These are phyloP conservation scores for Scaptomyza polygonia DNA, from an alignment of 2,888 invertebrate species.

Conservation along the genomic window DNA sequence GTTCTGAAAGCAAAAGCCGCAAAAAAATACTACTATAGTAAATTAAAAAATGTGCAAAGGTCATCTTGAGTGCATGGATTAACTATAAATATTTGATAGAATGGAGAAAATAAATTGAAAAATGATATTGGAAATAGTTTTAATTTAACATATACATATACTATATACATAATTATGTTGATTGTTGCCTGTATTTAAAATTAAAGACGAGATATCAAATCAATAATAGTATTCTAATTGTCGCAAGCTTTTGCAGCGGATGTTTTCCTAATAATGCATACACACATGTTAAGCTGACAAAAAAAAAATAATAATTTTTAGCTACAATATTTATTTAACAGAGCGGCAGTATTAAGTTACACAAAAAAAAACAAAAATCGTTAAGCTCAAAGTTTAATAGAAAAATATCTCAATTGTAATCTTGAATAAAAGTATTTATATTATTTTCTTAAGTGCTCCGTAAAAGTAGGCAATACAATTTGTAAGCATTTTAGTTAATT, in stretches of 20 bases:
- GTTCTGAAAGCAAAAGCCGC: constrained; percentile 26
- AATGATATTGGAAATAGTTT: constrained; percentile 31
- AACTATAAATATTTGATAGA: constrained; percentile 35
- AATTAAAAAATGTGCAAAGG: constrained; percentile 14
- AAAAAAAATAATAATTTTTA: constrained; percentile 13
- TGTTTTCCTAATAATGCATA: constrained; percentile 46
- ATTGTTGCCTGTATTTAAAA: constrained; percentile 70
- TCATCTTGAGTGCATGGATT: constrained; percentile 17
- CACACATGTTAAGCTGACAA: constrained; percentile 24
- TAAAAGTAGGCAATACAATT: neutral
- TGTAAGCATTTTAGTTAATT: neutral
- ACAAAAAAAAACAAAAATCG: neutral
- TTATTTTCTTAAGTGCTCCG: neutral
- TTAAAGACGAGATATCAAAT: constrained; percentile 53
- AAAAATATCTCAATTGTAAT: neutral
- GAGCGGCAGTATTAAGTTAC: constrained; percentile 11
- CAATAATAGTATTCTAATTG: constrained; percentile 56
- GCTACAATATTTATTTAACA: constrained; percentile 5
- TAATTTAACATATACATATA: constrained; percentile 45
- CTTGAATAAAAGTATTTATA: no score
- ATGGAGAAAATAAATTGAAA: constrained; percentile 11
- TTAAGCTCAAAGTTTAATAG: neutral
- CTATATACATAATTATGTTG: constrained; percentile 56
- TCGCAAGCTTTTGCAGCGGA: constrained; percentile 48
- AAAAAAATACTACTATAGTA: constrained; percentile 15